Evolutionary conservation across 2,113 vertebrate species (phyloP), one percentile per base, ranked within the genome.

Genomic region (Seriola rivoliana): DNA sequence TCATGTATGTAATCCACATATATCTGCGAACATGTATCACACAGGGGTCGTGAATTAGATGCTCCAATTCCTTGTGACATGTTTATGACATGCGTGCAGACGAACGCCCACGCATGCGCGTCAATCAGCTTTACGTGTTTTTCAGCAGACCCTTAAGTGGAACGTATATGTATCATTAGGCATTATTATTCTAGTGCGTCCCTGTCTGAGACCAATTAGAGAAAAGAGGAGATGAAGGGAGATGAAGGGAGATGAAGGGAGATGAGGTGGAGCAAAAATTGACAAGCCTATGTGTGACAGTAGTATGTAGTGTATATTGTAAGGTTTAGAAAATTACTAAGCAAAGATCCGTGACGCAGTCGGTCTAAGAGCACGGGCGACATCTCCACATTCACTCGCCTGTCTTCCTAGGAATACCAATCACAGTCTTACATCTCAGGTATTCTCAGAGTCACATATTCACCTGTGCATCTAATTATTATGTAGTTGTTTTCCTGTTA

Each of bases 31-130:
- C 21, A 55, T 81, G 60, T 17, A 63, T 50, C 42, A 72, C 66
- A 82, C 50, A 71, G 3, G 19, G 23, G 16, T 16, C 55, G 34
- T 69, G 44, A 74, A 72, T 86, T 80, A 88, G 74, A 72, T 5
- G 85, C 78, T 91, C 80, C 82, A 85, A 50, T 85, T 93, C 73
- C 64, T 58, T 57, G 67, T 66, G 71, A 81, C 68, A 87, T 68
- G n/a, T 76, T 85, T 71, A 57, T 65, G 65, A 50, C 77, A 78
- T 32, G 16, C 21, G 32, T n/a, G 12, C 29, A 60, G 38, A 71
- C 34, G 68, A 38, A 60, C 60, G 4, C 17, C 44, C 62, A 70
- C 71, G 58, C 66, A 54, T 54, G 48, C 29, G 54, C 58, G 19
- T 55, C 23, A 3, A 63, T 70, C 42, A 60, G 76, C 50, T 65